Base-by-base conservation (phyloP, 2,797 vertebrate species). In the Bradypus variegatus region DNA sequence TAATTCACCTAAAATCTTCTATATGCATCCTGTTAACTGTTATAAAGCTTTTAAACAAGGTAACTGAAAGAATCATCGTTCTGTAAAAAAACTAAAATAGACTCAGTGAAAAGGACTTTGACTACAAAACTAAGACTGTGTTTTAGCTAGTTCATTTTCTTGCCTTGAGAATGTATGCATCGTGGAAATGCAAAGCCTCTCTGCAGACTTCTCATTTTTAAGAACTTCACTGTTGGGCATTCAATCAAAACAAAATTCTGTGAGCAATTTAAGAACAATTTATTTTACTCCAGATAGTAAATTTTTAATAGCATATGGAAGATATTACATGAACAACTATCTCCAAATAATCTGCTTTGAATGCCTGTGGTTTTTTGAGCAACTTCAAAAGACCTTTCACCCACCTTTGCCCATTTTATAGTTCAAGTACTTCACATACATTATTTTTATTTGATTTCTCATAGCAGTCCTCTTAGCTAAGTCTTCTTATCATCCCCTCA, bases 1-100 rank as follows among this genome's bases (percentile, higher is more conserved):
- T 72, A 58, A 67, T 88, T 93, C 19, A 64, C 38, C 48, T 90
- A 73, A 94, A 93, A n/a, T 93, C 21, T 82, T 82, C 87, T 84
- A 64, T 93, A 36, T 76, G 36, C n/a, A 67, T 85, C 23, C 70
- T 86, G 23, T 45, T 91, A 92, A 64, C 25, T 85, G 23, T 89
- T 83, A 27, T 36, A 73, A n/a, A 86, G 15, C 58, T 81, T 94
- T 93, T 86, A 50, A 89, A 27, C 31, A 89, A 60, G 60, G 38
- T 64, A 88, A 92, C 53, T 29, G 18, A 94, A 92, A 88, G 38
- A 86, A 82, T 85, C 62, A 86, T 18, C 73, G 41, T 16, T 79
- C 38, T 89, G 14, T 89, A 69, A 69, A 84, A 88, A 86, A 76
- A 10, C 55, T 91, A 48, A 86, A 92, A 78, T 29, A 27, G 53